A percentile compares a stretch with the other conserved stretches of the same genome.
Evolutionary conservation across 2,888 invertebrate species (phyloP).

Genomic region (Ichneumoninae sp.): DNA sequence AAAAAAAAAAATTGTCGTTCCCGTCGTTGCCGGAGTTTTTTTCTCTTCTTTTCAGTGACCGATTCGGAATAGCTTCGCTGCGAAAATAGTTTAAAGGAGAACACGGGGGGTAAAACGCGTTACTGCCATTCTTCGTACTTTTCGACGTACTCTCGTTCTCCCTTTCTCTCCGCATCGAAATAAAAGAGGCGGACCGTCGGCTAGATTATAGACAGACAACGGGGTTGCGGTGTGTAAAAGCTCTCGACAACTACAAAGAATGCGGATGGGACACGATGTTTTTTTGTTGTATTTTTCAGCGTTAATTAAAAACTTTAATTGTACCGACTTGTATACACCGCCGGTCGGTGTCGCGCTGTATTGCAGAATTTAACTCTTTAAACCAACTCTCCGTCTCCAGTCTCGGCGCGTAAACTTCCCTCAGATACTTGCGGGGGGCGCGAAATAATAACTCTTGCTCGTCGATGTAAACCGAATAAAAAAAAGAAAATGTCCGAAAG

Average conservation of each 20-base stretch:
- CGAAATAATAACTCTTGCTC: neutral
- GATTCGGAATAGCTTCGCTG: slow-evolving; percentile 43
- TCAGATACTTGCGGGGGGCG: neutral
- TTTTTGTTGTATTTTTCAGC: slow-evolving; percentile 25
- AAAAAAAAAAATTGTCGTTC: neutral
- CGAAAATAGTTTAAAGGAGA: slow-evolving; percentile 25
- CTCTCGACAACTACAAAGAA: slow-evolving; percentile 4
- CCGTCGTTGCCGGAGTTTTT: neutral
- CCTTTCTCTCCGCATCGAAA: slow-evolving; percentile 2
- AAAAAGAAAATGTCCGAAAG: neutral
- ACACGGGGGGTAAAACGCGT: neutral
- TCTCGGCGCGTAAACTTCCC: neutral
- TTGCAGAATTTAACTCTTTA: neutral
- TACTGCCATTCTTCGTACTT: slow-evolving; percentile 40
- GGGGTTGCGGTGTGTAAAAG: slow-evolving; percentile 13
- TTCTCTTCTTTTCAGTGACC: slow-evolving; percentile 33
- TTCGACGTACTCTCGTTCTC: slow-evolving; percentile 4
- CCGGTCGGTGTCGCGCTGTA: neutral
- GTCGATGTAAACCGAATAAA: neutral
- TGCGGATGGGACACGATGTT: neutral
- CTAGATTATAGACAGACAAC: slow-evolving; percentile 35
- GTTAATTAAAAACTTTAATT: slow-evolving; percentile 62
- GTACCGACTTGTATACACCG: slow-evolving; percentile 35
- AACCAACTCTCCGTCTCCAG: neutral
- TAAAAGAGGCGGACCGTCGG: slow-evolving; percentile 21